Conservation (phyloP, 2,113 vertebrate genomes). For the Riparia riparia region DNA sequence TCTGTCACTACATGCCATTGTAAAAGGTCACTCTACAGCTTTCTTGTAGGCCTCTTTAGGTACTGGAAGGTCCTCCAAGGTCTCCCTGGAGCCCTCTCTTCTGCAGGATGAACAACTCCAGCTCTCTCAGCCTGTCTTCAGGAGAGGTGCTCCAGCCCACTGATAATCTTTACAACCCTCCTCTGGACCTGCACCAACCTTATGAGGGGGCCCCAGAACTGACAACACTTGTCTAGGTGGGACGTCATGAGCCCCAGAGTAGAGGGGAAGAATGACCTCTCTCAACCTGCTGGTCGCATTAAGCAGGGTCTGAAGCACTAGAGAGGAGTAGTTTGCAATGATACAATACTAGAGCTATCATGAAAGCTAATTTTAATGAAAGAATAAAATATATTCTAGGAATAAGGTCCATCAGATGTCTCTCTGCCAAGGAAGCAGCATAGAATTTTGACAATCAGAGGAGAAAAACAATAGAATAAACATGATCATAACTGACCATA, state of each 20-base stretch:
- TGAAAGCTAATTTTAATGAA: background rate
- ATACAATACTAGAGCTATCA: background rate
- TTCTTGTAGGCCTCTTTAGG: background rate
- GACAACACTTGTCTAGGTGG: background rate
- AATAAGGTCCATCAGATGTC: background rate
- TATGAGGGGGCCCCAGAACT: background rate
- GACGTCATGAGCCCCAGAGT: background rate
- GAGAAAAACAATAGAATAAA: background rate
- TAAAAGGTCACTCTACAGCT: background rate
- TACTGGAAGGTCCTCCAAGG: background rate
- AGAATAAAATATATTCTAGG: background rate
- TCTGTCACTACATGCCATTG: background rate
- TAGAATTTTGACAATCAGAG: background rate
- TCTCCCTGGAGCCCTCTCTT: background rate
- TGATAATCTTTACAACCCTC: background rate
- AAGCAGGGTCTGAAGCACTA: background rate
- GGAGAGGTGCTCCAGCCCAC: background rate
- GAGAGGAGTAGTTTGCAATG: background rate
- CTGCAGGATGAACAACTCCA: background rate
- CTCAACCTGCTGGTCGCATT: background rate
- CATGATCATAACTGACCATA: background rate
- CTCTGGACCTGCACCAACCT: background rate
- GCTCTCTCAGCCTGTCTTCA: background rate
- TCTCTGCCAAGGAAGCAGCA: background rate
- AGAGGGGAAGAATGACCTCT: background rate